phyloP scores from a whole-genome alignment of 2,797 vertebrate genomes.

The Phyllotis vaccarum region DNA sequence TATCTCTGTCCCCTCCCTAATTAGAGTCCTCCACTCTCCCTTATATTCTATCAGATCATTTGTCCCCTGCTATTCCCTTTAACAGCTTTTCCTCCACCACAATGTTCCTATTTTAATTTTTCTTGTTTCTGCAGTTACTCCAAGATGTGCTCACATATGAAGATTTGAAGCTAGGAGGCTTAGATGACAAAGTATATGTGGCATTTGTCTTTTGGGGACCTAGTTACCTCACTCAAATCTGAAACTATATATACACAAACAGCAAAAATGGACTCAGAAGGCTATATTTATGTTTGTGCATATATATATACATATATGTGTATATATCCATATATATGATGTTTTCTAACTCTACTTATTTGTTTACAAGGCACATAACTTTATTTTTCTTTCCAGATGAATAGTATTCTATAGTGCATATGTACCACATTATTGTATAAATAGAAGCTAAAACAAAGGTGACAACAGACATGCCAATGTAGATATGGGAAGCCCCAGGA shows the following conservation, averaged over 20 bases:
- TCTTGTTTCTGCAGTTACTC: not conserved
- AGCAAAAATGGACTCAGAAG: not conserved
- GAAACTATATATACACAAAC: not conserved
- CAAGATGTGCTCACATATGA: not conserved
- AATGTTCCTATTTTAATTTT: not conserved
- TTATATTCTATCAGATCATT: not conserved
- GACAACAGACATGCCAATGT: not conserved
- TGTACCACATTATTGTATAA: not conserved
- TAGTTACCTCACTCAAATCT: not conserved
- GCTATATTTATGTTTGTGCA: not conserved
- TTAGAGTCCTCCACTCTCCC: not conserved
- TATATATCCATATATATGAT: not conserved
- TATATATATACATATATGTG: rapidly evolving
- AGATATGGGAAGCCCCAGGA: not conserved
- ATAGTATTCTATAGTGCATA: not conserved
- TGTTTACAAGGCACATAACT: not conserved
- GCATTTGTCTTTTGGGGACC: not conserved
- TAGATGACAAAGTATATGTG: not conserved
- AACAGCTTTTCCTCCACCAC: not conserved
- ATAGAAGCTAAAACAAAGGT: not conserved
- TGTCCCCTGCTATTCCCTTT: not conserved
- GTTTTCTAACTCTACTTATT: not conserved
- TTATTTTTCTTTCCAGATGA: not conserved
- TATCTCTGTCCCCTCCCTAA: not conserved
- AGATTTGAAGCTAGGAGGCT: not conserved